phyloP scores from a whole-genome alignment of 2,113 vertebrate genomes.

The Onychorhynchus coronatus region DNA sequence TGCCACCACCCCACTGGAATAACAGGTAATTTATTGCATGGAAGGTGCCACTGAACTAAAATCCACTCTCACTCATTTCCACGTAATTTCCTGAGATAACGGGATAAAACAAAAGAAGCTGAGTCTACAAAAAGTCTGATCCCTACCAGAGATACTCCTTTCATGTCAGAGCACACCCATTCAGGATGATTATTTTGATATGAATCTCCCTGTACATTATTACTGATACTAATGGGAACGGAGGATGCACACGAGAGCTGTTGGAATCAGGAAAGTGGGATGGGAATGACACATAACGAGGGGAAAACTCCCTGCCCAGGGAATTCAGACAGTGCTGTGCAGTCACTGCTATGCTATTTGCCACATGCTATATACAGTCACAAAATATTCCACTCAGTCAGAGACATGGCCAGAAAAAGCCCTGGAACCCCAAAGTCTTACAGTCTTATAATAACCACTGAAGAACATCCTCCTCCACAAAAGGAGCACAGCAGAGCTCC shows the following conservation, averaged over 20 bases:
- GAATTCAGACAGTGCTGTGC: slow-evolving; percentile 68
- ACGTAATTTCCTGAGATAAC: not conserved
- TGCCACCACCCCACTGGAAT: not conserved
- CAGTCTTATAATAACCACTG: slow-evolving; percentile 64
- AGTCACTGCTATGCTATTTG: slow-evolving; percentile 71
- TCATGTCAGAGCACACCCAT: not conserved
- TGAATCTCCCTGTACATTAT: not conserved
- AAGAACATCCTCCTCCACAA: slow-evolving; percentile 5
- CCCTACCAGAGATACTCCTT: not conserved
- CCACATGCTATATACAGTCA: slow-evolving; percentile 65
- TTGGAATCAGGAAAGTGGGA: not conserved
- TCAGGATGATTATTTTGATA: not conserved
- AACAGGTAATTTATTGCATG: not conserved
- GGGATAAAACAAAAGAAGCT: not conserved
- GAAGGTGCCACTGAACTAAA: not conserved
- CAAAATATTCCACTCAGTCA: slow-evolving; percentile 65
- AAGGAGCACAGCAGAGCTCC: slow-evolving; percentile 29
- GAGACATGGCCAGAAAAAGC: slow-evolving; percentile 67
- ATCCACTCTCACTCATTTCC: not conserved
- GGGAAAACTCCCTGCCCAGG: slow-evolving; percentile 53
- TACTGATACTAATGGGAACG: accelerated
- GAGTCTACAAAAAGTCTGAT: not conserved
- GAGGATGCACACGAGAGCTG: not conserved
- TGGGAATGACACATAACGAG: not conserved
- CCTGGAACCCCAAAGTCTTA: slow-evolving; percentile 58